These are phyloP conservation scores for Cloeon dipterum DNA, from an alignment of 2,888 invertebrate genomes.

Conservation along the genomic window DNA sequence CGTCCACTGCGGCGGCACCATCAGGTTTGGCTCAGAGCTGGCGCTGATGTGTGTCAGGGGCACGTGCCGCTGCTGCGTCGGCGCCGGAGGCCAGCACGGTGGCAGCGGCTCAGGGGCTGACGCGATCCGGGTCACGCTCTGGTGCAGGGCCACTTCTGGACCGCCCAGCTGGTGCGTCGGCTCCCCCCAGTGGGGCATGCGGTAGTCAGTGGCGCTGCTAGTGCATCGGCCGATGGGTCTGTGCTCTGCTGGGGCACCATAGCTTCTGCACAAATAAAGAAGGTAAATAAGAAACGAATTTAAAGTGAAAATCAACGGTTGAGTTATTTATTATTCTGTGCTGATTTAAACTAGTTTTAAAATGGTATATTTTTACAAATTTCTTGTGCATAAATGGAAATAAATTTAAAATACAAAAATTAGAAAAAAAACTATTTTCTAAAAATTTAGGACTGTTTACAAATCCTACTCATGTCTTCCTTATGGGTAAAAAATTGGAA, in stretches of 20 bases:
- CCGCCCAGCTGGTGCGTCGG: background rate
- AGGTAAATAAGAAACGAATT: too few species aligned
- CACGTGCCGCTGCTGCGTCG: slow-evolving; percentile 18
- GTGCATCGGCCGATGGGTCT: slow-evolving; percentile 7
- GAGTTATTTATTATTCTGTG: too few species aligned
- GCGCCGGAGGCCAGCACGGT: slow-evolving; percentile 8
- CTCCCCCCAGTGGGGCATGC: background rate
- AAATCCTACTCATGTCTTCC: too few species aligned
- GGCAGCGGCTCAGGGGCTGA: slow-evolving; percentile 32
- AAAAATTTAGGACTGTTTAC: too few species aligned
- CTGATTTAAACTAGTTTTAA: too few species aligned
- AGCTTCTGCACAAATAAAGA: too few species aligned
- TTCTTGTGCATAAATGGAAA: too few species aligned
- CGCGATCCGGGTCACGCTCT: slow-evolving; percentile 45
- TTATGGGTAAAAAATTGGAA: too few species aligned
- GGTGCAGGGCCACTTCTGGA: slow-evolving; percentile 15
- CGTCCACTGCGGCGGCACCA: slow-evolving; percentile 12
- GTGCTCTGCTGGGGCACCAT: slow-evolving; percentile 4
- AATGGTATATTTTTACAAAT: too few species aligned
- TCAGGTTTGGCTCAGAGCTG: slow-evolving; percentile 8
- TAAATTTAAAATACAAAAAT: background rate
- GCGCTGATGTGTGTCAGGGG: slow-evolving; percentile 3
- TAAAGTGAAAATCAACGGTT: too few species aligned
- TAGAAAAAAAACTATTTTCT: too few species aligned
- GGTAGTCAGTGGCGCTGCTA: slow-evolving; percentile 1